Base-by-base conservation (phyloP, 2,797 vertebrate genomes). In the Etheostoma perlongum region DNA sequence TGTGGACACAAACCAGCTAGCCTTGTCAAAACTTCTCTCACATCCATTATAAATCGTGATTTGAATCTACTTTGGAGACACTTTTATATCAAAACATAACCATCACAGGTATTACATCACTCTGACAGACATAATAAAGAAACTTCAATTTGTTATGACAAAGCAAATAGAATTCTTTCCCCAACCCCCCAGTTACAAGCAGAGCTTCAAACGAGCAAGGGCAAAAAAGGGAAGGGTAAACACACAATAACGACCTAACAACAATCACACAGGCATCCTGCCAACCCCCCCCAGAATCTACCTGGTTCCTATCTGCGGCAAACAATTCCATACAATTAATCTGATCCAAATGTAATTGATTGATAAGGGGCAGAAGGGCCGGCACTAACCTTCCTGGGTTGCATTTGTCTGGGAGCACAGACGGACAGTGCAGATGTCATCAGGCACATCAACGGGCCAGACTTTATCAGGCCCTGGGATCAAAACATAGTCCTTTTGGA, bases 251-350 rank as follows among this genome's bases (percentile, higher is more conserved):
- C 40, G 57, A 68, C 60, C 55, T 25, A 51, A 54, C 55, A 76
- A 66, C 72, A 78, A 78, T 74, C 77, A 74, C 73, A 72, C 40
- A 77, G 27, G 44, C 65, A 55, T 82, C 60, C 67, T 51, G 48
- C 46, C 68, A 64, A 44, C 11, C 81, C 78, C 74, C 83, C 23
- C 70, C 58, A 49, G 63, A 87, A 87, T 75, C 67, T 83, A 88
- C 80, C 68, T 82, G 75, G 40, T 78, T 76, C 84, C 90, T 91
- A 92, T 92, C 92, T 89, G 81, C 70, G 71, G 84, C 87, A 90
- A 92, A 91, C 90, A 93, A 92, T 92, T 93, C 90, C 79, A 91
- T 75, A 91, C 90, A 93, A 94, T 93, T 94, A 91, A 93, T 93
- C 86, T 88, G 89, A 94, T 92, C 89, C 81, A 93, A 93, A 93